A percentile compares a stretch with the other conserved stretches of the same genome.
These are phyloP conservation scores for Philaenus spumarius DNA, from an alignment of 1,140 invertebrate genomes.

Conservation along the genomic window DNA sequence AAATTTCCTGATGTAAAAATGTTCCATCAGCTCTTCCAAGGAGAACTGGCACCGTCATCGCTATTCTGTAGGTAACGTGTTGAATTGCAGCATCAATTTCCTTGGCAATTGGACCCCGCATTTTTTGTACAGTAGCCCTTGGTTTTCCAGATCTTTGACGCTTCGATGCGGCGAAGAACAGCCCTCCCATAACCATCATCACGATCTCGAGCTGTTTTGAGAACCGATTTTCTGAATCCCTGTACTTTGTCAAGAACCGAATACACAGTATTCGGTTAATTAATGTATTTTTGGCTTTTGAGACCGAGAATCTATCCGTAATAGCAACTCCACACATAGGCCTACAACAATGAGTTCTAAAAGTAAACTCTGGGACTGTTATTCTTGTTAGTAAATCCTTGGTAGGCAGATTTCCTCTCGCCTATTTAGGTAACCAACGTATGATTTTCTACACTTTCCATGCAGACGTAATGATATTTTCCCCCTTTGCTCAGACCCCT, in stretches of 20 bases:
- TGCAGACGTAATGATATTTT: not conserved
- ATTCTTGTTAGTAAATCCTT: not conserved
- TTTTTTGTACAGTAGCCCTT: not conserved
- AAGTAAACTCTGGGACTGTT: not conserved
- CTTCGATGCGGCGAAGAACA: not conserved
- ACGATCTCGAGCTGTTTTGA: not conserved
- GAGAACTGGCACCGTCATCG: no score
- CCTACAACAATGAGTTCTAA: not conserved
- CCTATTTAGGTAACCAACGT: not conserved
- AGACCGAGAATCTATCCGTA: not conserved
- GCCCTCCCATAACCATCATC: not conserved
- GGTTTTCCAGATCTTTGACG: not conserved
- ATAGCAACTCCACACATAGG: not conserved
- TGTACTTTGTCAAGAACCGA: not conserved
- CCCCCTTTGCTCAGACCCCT: not conserved
- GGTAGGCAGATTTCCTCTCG: not conserved
- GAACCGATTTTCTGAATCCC: not conserved
- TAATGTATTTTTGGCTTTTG: not conserved
- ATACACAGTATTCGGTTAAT: not conserved
- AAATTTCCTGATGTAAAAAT: no score
- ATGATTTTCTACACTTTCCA: slow-evolving; percentile 2
- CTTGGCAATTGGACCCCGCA: not conserved
- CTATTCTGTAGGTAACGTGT: no score
- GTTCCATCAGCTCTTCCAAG: no score
- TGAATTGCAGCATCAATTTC: slow-evolving; percentile 1